phyloP scores from a whole-genome alignment of 2,797 vertebrate genomes.

The Tenualosa ilisha region DNA sequence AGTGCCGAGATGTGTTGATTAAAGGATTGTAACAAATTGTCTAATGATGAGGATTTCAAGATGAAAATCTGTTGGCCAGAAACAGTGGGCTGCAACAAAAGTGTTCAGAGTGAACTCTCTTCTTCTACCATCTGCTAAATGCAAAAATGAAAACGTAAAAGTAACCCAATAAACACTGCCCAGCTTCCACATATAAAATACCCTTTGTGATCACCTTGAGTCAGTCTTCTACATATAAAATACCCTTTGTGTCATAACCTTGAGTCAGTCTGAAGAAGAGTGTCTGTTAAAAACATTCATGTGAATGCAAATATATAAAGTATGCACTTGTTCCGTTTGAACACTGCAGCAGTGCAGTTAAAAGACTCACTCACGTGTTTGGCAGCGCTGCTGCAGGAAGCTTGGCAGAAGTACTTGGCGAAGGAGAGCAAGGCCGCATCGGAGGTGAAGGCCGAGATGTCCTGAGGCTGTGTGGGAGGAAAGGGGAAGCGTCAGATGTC shows the following conservation, averaged over 20 bases:
- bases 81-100: too few species aligned
- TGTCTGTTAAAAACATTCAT: background rate
- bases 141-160: too few species aligned
- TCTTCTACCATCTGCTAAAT: too few species aligned
- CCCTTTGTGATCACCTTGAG: too few species aligned
- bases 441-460: conserved; percentile 93
- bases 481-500: background rate
- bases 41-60: too few species aligned
- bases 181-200: too few species aligned
- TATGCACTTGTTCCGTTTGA: background rate
- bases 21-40: too few species aligned
- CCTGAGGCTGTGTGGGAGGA: conserved; percentile 81
- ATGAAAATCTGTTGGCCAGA: too few species aligned
- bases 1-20: too few species aligned
- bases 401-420: conserved; percentile 94
- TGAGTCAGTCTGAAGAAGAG: background rate
- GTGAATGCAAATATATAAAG: background rate
- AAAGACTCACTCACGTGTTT: conserved; percentile 78
- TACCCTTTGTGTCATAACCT: too few species aligned
- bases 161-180: too few species aligned
- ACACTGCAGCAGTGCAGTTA: background rate
- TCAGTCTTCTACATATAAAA: background rate
- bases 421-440: conserved; percentile 93
- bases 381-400: conserved; percentile 74
- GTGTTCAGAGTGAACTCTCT: too few species aligned